These are phyloP conservation scores for Clistopyga incitator DNA, from an alignment of 2,888 invertebrate species.

Conservation along the genomic window DNA sequence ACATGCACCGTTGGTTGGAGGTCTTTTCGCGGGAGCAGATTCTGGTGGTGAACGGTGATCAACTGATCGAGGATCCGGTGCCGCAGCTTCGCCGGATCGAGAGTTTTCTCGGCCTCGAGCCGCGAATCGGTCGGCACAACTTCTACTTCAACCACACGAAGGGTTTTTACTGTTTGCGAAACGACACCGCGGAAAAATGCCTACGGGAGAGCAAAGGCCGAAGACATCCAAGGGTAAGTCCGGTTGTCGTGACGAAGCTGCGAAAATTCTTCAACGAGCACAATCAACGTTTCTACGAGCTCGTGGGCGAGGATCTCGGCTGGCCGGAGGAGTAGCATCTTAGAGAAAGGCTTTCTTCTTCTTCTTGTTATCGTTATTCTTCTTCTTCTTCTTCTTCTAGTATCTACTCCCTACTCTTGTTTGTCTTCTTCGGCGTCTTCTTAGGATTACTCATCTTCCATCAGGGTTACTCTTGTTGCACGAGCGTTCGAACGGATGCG, in stretches of 20 bases:
- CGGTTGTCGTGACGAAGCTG: constrained; percentile 91
- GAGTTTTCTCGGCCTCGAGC: constrained; percentile 91
- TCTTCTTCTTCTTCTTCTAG: constrained; percentile 45
- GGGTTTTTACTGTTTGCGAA: constrained; percentile 96
- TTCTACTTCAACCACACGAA: constrained; percentile 99
- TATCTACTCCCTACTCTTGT: constrained; percentile 45
- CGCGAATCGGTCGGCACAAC: constrained; percentile 91
- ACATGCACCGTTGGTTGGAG: constrained; percentile 96
- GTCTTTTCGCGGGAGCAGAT: constrained; percentile 96
- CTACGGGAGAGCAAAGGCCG: constrained; percentile 93
- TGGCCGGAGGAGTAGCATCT: constrained; percentile 94
- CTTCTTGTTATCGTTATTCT: constrained; percentile 44
- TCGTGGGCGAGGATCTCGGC: constrained; percentile 96
- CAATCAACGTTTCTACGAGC: constrained; percentile 96
- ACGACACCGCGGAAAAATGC: constrained; percentile 94
- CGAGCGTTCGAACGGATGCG: constrained; percentile 42
- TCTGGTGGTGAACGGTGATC: constrained; percentile 97
- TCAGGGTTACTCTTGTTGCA: constrained; percentile 18
- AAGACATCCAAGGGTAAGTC: constrained; percentile 93
- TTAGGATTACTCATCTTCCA: constrained; percentile 65
- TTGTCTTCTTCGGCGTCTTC: constrained; percentile 58
- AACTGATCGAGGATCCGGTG: constrained; percentile 95
- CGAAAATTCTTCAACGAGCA: constrained; percentile 95
- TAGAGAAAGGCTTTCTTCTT: constrained; percentile 24
- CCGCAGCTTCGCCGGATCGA: constrained; percentile 95